These are phyloP conservation scores for Hesperia comma DNA, from an alignment of 2,888 invertebrate species.

Conservation along the genomic window DNA sequence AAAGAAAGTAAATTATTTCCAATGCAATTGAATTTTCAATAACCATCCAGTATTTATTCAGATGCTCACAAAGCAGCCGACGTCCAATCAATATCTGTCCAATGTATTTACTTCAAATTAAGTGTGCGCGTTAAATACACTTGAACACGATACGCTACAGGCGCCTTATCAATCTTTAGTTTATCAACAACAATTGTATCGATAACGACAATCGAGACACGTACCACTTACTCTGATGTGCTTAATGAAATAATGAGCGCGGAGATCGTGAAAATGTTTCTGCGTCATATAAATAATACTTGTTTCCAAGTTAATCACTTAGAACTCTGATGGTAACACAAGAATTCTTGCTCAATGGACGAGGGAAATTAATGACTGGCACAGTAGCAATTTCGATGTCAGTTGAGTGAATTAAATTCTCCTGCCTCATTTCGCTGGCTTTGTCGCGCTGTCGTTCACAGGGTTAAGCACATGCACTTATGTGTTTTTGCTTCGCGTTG, in stretches of 20 bases:
- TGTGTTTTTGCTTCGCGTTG: constrained; percentile 31
- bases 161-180: constrained; percentile 25
- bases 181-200: constrained; percentile 30
- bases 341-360: constrained; percentile 19
- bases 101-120: constrained; percentile 8
- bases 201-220: constrained; percentile 16
- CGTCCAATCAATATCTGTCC: neutral
- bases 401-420: constrained; percentile 27
- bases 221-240: constrained; percentile 29
- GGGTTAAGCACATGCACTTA: constrained; percentile 47
- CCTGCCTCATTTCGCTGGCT: constrained; percentile 18
- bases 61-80: neutral
- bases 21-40: neutral
- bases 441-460: constrained; percentile 45
- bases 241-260: constrained; percentile 29
- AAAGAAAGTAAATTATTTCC: neutral
- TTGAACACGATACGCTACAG: constrained; percentile 5
- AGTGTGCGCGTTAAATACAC: constrained; percentile 8
- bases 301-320: constrained; percentile 15
- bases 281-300: constrained; percentile 22
- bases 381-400: constrained; percentile 20
- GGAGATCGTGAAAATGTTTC: constrained; percentile 18
- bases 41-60: neutral
- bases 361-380: constrained; percentile 11
- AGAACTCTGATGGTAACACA: constrained; percentile 20